phyloP scores from a whole-genome alignment of 2,888 invertebrate species.

The Euzetes globulus region DNA sequence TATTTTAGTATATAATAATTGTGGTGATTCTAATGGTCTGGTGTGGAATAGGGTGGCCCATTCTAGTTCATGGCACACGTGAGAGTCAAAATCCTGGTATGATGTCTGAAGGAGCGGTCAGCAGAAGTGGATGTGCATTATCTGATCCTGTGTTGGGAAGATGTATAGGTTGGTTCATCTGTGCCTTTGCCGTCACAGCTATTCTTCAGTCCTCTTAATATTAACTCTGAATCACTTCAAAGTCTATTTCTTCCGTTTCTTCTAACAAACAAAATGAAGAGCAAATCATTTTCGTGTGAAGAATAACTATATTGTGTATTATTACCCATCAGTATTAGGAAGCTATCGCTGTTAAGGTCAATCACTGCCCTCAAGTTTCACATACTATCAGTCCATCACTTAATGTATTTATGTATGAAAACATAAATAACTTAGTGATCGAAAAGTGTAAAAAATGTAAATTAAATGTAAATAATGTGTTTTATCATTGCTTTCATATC shows the following conservation, averaged over 20 bases:
- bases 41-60: neutral
- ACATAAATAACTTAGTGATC: too few species aligned
- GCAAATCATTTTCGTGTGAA: neutral
- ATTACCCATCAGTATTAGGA: neutral
- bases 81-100: neutral
- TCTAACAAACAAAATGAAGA: neutral
- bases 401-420: too few species aligned
- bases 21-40: too few species aligned
- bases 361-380: too few species aligned
- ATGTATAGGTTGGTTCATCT: slow-evolving; percentile 25
- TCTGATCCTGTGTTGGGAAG: neutral
- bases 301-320: neutral
- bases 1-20: neutral
- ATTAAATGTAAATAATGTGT: too few species aligned
- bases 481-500: too few species aligned
- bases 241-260: slow-evolving; percentile 4
- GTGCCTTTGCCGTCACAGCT: slow-evolving; percentile 20
- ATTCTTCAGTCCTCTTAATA: neutral
- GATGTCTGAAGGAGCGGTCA: slow-evolving; percentile 6
- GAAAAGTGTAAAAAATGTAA: too few species aligned
- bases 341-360: neutral
- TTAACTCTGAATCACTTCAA: slow-evolving; percentile 1
- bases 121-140: slow-evolving; percentile 13
- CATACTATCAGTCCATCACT: too few species aligned
- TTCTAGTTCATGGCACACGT: slow-evolving; percentile 24